Base-by-base conservation (phyloP, 1,140 invertebrate genomes). In the Drosophila baimaii region DNA sequence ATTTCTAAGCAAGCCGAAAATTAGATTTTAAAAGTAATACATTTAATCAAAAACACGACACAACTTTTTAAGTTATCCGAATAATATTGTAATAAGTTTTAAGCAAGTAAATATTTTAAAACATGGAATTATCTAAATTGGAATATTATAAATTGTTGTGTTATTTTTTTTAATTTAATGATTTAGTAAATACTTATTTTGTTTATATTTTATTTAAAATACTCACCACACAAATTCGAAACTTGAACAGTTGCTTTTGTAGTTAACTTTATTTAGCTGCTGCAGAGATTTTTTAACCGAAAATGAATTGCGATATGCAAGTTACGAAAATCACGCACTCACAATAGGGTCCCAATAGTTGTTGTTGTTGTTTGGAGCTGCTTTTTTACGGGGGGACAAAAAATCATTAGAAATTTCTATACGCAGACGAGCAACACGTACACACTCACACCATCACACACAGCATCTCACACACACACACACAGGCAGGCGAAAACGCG, bases 401-500 rank as follows among this genome's bases (percentile, higher is more conserved):
- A 76, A 76, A 76, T 66, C 66, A 77, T 73, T 72, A 68, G 77
- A 75, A 77, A 81, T 70, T 84, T 57, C 51, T 66, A 62, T 43
- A 52, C 71, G 59, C 66, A 52, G 25, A 29, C 23, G 25, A 66
- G 73, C 61, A 75, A 76, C 57, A 84, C 47, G 79, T 43, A 66
- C 54, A 62, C 41, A 69, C 69, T 58, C 58, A 77, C 37, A 58
- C 35, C 31, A 29, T 56, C 54, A 47, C 39, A 49, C 46, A 68
- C 52, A 51, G 65, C 51, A 44, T 49, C 57, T 61, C 80, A 70
- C 63, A 72, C 61, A 79, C n/a, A n/a, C n/a, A 78, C 77, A 79
- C 76, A 83, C 76, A 47, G 19, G 13, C 43, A 17, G 33, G 25
- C 59, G 19, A 54, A 29, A 37, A 51, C 31, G 64, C 19, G 41